Conservation (phyloP, 1,140 invertebrate species). For the Bursaphelenchus mucronatus region DNA sequence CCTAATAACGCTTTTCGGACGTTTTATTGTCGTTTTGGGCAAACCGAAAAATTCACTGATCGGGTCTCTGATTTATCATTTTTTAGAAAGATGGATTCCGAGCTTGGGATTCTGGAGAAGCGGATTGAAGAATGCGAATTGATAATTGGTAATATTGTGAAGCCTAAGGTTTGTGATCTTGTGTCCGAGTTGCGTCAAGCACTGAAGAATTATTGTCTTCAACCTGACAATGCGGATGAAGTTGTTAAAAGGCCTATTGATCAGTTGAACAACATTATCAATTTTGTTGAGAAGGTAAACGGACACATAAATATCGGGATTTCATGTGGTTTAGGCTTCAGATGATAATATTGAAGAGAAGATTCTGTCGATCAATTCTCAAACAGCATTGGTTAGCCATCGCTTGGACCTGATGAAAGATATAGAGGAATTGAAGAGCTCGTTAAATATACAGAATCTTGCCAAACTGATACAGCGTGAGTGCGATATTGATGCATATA, state of each 20-base stretch:
- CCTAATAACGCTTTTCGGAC: no score
- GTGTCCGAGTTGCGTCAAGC: background rate
- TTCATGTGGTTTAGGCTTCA: slow-evolving; percentile 8
- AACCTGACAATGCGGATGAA: slow-evolving; percentile 6
- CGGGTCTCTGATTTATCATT: no score
- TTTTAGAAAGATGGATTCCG: slow-evolving; percentile 7
- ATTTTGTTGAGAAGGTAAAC: slow-evolving; percentile 1
- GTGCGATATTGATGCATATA: no score
- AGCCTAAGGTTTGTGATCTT: background rate
- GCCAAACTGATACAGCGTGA: background rate
- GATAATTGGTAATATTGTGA: background rate
- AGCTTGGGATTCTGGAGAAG: slow-evolving; percentile 5
- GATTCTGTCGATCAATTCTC: slow-evolving; percentile 16
- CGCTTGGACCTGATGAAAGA: slow-evolving; percentile 18
- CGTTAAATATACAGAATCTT: background rate
- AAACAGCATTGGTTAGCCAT: slow-evolving; percentile 5
- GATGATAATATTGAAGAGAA: slow-evolving; percentile 12
- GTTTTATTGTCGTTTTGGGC: no score
- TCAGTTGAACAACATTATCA: slow-evolving; percentile 4
- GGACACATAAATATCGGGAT: background rate
- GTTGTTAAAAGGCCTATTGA: slow-evolving; percentile 15
- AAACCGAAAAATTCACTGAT: no score
- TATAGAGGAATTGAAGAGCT: slow-evolving; percentile 15
- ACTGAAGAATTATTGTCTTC: slow-evolving; percentile 4
- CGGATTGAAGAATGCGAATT: slow-evolving; percentile 12